Percentiles rank a stretch among this genome's conserved stretches.
These are phyloP conservation scores for Spodoptera frugiperda DNA, from an alignment of 1,140 invertebrate species.

Conservation along the genomic window DNA sequence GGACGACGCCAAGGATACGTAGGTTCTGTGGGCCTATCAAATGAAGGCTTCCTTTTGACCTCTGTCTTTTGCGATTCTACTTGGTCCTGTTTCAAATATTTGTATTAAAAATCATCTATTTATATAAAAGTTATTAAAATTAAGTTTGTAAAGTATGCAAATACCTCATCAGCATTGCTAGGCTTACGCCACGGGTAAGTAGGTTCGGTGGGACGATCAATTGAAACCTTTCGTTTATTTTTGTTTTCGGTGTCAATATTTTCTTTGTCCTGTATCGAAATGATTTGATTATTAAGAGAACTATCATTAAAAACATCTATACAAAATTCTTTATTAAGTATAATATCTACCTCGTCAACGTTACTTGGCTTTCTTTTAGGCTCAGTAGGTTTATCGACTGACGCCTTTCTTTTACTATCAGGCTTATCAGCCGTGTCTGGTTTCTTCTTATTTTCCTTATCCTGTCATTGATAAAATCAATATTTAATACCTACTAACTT, in stretches of 20 bases:
- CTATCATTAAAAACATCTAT: too few species aligned
- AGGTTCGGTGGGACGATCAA: constrained; percentile 57
- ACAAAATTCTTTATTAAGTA: too few species aligned
- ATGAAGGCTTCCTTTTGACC: constrained; percentile 54
- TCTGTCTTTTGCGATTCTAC: constrained; percentile 47
- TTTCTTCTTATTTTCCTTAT: constrained; percentile 40
- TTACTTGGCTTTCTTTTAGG: constrained; percentile 52
- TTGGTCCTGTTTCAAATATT: constrained; percentile 1
- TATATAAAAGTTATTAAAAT: background rate
- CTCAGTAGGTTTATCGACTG: constrained; percentile 56
- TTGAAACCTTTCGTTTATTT: constrained; percentile 55
- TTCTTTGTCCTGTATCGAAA: constrained; percentile 48
- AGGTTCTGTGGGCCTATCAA: constrained; percentile 54
- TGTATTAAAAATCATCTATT: background rate
- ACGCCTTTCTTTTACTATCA: constrained; percentile 55
- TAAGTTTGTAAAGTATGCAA: background rate
- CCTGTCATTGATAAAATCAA: constrained; percentile 7
- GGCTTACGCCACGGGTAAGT: constrained; percentile 61
- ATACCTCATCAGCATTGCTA: constrained; percentile 61
- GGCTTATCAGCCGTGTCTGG: constrained; percentile 49
- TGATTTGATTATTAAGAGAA: constrained; percentile 5
- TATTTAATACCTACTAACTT: background rate
- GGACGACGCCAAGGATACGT: constrained; percentile 49
- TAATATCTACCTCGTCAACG: constrained; percentile 19
- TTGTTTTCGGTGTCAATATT: constrained; percentile 48